Base-by-base conservation (phyloP, 1,140 invertebrate species). In the Holcopasites calliopsidis region DNA sequence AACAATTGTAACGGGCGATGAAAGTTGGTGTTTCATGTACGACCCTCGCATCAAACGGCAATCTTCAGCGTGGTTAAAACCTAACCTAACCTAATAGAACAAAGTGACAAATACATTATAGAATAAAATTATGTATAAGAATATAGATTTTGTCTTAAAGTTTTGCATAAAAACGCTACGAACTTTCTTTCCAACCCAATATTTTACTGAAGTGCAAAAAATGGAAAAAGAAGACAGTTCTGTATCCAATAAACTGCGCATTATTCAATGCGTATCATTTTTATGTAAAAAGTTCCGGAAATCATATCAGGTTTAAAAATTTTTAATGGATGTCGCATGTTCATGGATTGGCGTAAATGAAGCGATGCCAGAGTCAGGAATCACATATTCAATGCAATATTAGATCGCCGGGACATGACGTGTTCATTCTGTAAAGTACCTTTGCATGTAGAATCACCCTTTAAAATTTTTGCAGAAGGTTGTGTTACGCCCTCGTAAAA, bases 161-260 rank as follows among this genome's bases (percentile, higher is more conserved):
- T n/a, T n/a, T n/a, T n/a, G n/a, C n/a, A n/a, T n/a, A n/a, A n/a
- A n/a, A n/a, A n/a, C n/a, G n/a, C n/a, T n/a, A n/a, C n/a, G n/a
- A n/a, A n/a, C n/a, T n/a, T n/a, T n/a, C n/a, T n/a, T n/a, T n/a
- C n/a, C n/a, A n/a, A n/a, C n/a, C n/a, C n/a, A n/a, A n/a, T n/a
- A n/a, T 75, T 3, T 26, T 58, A 31, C 26, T 42, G 0, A 66
- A 75, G 40, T 40, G 35, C 13, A 76, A 61, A 69, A 76, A 70
- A 62, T 76, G 65, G 65, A 62, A 57, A 0, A 76, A 76, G 44
- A 70, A 70, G 50, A 44, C 49, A 0, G 44, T 33, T 16, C 33
- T 76, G 26, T 76, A 68, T 23, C 28, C 69, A 8, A 33, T 77
- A 70, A 77, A 77, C 33, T 77, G 66, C 50, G 66, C 75, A 54